Percentiles rank a stretch among this genome's conserved stretches.
Conservation (phyloP, 2,888 invertebrate species). For the Amphipoea oculea region DNA sequence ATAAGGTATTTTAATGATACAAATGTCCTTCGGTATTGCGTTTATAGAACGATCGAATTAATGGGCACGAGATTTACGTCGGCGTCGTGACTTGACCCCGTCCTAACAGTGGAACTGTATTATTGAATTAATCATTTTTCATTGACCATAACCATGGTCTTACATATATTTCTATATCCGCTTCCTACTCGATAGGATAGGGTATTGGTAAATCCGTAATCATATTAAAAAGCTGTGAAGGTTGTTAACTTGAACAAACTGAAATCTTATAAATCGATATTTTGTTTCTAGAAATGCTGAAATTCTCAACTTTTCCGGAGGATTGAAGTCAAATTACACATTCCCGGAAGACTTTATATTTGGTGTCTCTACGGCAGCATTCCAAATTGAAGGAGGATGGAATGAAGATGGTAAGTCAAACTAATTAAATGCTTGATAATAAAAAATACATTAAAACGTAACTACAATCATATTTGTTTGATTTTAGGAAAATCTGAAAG, state of each 20-base stretch:
- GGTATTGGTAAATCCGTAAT: not conserved
- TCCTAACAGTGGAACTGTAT: constrained; percentile 12
- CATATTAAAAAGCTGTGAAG: too few species aligned
- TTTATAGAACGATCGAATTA: constrained; percentile 35
- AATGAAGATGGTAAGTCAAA: constrained; percentile 82
- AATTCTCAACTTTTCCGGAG: constrained; percentile 81
- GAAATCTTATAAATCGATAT: not conserved
- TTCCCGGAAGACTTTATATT: constrained; percentile 91
- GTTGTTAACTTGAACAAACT: not conserved
- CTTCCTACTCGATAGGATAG: constrained; percentile 30
- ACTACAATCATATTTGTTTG: not conserved
- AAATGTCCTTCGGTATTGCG: constrained; percentile 20
- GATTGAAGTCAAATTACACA: constrained; percentile 82
- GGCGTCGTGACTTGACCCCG: constrained; percentile 44
- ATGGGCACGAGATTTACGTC: constrained; percentile 15
- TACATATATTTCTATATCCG: constrained; percentile 33
- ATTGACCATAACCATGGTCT: constrained; percentile 23
- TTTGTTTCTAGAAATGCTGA: constrained; percentile 78
- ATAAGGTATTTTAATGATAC: constrained; percentile 16
- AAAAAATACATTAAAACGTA: not conserved
- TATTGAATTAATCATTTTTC: constrained; percentile 37
- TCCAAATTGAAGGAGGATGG: constrained; percentile 92
- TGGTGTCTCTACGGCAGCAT: constrained; percentile 91
- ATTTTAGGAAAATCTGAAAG: constrained; percentile 91
- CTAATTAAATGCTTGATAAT: not conserved